phyloP scores from a whole-genome alignment of 2,888 invertebrate species.

The Apamea anceps region DNA sequence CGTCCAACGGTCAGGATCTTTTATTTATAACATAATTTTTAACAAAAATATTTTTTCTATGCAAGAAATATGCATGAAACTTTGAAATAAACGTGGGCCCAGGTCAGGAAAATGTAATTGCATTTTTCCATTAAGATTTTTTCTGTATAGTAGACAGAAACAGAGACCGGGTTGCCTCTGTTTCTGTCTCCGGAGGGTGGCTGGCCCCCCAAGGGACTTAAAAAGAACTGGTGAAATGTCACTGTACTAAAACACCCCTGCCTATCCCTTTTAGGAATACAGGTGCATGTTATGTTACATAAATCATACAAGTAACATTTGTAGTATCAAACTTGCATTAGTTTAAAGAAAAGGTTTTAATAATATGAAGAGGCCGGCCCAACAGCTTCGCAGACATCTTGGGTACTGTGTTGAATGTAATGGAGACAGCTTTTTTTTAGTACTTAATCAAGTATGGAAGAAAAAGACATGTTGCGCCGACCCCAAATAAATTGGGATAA shows the following conservation, averaged over 20 bases:
- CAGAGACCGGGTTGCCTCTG: too few species aligned
- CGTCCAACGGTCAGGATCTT: too few species aligned
- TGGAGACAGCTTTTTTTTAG: constrained; percentile 21
- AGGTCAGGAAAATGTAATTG: too few species aligned
- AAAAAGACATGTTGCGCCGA: too few species aligned
- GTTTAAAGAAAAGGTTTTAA: constrained; percentile 32
- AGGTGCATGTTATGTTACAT: constrained; percentile 24
- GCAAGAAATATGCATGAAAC: too few species aligned
- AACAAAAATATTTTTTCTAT: not conserved
- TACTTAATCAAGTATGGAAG: not conserved
- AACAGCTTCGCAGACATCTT: constrained; percentile 27
- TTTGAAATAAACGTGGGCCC: too few species aligned
- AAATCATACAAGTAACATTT: constrained; percentile 22
- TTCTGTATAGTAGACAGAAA: too few species aligned
- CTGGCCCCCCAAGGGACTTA: not conserved
- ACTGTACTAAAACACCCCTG: not conserved
- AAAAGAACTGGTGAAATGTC: not conserved
- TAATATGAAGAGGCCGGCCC: constrained; percentile 8
- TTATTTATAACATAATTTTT: not conserved
- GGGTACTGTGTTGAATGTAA: not conserved
- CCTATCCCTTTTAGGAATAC: not conserved
- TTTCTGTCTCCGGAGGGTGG: not conserved
- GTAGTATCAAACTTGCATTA: constrained; percentile 45
- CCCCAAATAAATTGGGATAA: too few species aligned
- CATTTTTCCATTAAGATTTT: too few species aligned